Percentiles rank a stretch among this genome's conserved stretches.
Evolutionary conservation across 2,888 invertebrate genomes (phyloP).

Genomic region (Neria commutata): DNA sequence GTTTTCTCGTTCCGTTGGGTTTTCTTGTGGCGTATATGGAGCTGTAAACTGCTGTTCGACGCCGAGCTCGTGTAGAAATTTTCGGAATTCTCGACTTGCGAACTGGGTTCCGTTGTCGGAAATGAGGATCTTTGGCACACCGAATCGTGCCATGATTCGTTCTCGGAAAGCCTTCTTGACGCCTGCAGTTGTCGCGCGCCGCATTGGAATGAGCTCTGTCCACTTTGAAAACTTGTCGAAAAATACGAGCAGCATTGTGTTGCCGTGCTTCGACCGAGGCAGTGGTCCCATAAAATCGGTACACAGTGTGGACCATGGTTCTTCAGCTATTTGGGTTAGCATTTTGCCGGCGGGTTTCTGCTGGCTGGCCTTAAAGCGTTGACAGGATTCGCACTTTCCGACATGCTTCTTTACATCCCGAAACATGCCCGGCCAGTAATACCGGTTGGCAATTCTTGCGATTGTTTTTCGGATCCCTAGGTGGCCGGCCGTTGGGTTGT

Average conservation of each 20-base stretch:
- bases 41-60: not conserved
- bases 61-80: not conserved
- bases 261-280: not conserved
- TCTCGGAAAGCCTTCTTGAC: not conserved
- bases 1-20: not conserved
- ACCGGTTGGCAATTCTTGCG: no score
- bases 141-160: not conserved
- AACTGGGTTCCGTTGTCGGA: slow-evolving; percentile 1
- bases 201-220: not conserved
- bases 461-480: slow-evolving; percentile 6
- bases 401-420: no score
- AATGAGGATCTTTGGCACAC: not conserved
- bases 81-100: not conserved
- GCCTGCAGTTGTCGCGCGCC: not conserved
- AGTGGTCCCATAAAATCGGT: slow-evolving; percentile 8
- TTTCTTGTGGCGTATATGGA: not conserved
- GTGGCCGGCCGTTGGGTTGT: not conserved
- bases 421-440: no score
- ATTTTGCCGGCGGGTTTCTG: not conserved
- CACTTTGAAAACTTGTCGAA: not conserved
- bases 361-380: not conserved
- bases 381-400: not conserved
- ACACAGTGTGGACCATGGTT: not conserved
- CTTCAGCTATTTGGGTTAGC: not conserved
- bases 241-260: not conserved